These are phyloP conservation scores for Amazona guildingii DNA, from an alignment of 2,113 vertebrate genomes.

Conservation along the genomic window DNA sequence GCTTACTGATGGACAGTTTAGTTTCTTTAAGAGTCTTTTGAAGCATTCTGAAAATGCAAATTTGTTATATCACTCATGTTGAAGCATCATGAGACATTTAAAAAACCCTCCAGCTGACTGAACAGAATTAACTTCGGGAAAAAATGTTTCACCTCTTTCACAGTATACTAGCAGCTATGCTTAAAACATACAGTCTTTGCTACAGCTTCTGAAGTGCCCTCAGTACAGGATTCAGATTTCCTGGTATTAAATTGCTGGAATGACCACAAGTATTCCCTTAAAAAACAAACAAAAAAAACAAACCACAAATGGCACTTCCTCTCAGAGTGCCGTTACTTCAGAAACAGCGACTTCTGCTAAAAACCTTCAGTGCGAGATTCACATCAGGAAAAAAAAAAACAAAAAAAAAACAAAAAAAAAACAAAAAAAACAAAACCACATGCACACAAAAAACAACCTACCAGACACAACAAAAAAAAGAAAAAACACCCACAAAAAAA, in stretches of 20 bases:
- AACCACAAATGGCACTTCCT: not conserved
- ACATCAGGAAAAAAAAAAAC: not conserved
- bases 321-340: not conserved
- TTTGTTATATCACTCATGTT: not conserved
- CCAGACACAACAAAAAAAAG: not conserved
- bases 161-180: not conserved
- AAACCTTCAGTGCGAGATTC: not conserved
- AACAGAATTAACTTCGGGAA: not conserved
- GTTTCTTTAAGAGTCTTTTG: not conserved
- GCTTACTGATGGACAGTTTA: not conserved
- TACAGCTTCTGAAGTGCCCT: not conserved
- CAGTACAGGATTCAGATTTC: not conserved
- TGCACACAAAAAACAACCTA: not conserved
- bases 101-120: not conserved
- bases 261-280: not conserved
- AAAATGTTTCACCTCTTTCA: not conserved
- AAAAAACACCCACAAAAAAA: no score
- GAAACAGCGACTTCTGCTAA: not conserved
- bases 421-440: no score
- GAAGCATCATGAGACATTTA: not conserved
- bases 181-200: not conserved
- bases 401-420: not conserved
- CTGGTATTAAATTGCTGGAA: not conserved
- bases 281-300: not conserved
- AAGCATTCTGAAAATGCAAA: not conserved